Conservation (phyloP, 2,113 vertebrate genomes). For the Apus apus region DNA sequence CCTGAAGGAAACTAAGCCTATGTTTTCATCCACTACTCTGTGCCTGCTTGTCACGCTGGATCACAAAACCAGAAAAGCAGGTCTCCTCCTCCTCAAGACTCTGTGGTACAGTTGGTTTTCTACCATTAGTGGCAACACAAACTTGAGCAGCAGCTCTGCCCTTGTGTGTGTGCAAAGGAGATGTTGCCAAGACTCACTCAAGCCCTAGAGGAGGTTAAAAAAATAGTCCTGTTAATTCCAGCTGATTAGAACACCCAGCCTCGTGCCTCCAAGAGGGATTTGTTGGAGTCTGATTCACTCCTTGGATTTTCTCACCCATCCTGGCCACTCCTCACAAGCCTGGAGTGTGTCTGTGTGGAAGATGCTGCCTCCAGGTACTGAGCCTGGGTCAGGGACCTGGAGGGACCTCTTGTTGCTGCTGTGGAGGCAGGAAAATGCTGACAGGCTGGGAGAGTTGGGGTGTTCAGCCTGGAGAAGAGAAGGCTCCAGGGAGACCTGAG, state of each 20-base stretch:
- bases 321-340: not conserved
- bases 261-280: not conserved
- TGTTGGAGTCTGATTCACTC: not conserved
- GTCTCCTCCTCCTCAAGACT: not conserved
- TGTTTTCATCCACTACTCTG: not conserved
- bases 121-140: not conserved
- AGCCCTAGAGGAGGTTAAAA: not conserved
- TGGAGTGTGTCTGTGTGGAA: fast-evolving
- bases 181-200: not conserved
- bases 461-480: too few species aligned
- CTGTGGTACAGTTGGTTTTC: not conserved
- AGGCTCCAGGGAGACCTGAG: too few species aligned
- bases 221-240: not conserved
- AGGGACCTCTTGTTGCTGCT: not conserved
- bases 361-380: not conserved
- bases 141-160: not conserved
- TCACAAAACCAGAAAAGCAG: not conserved
- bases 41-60: not conserved
- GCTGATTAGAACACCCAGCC: not conserved
- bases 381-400: not conserved
- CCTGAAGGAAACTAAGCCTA: not conserved
- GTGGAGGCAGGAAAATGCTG: not conserved
- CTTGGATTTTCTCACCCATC: not conserved
- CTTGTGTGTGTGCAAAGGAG: not conserved
- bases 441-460: too few species aligned